These are phyloP conservation scores for Drosophila meridionalis DNA, from an alignment of 2,888 invertebrate genomes.

Conservation along the genomic window DNA sequence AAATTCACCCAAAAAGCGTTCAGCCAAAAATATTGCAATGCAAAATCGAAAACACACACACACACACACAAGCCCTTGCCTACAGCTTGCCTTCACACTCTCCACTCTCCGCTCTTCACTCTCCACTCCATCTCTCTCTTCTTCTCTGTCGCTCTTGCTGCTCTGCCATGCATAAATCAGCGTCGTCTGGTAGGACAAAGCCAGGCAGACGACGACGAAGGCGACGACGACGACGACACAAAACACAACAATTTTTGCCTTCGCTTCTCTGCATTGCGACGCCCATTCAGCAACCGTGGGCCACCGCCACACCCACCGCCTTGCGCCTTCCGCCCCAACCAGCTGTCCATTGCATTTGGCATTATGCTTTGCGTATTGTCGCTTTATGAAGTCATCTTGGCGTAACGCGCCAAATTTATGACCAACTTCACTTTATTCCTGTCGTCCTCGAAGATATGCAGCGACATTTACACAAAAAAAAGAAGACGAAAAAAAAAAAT, in stretches of 20 bases:
- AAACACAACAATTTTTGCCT: slow-evolving; percentile 70
- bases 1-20: slow-evolving; percentile 62
- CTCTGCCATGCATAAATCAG: slow-evolving; percentile 73
- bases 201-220: slow-evolving; percentile 47
- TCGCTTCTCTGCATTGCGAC: slow-evolving; percentile 59
- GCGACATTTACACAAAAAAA: slow-evolving; percentile 46
- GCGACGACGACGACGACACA: slow-evolving; percentile 56
- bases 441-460: slow-evolving; percentile 68
- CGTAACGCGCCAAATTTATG: slow-evolving; percentile 79
- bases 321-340: neutral
- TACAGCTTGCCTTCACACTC: neutral
- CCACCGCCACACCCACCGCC: neutral
- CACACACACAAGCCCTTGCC: slow-evolving; percentile 15
- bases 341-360: slow-evolving; percentile 67
- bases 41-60: slow-evolving; percentile 68
- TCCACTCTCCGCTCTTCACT: neutral
- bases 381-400: slow-evolving; percentile 80
- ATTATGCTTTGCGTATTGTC: slow-evolving; percentile 80
- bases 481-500: neutral
- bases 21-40: slow-evolving; percentile 77
- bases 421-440: slow-evolving; percentile 76
- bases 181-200: slow-evolving; percentile 73
- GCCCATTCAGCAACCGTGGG: slow-evolving; percentile 36
- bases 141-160: slow-evolving; percentile 25
- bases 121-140: slow-evolving; percentile 2